Percentiles rank a stretch among this genome's conserved stretches.
phyloP scores from a whole-genome alignment of 2,113 vertebrate species.

The Thryonomys swinderianus region DNA sequence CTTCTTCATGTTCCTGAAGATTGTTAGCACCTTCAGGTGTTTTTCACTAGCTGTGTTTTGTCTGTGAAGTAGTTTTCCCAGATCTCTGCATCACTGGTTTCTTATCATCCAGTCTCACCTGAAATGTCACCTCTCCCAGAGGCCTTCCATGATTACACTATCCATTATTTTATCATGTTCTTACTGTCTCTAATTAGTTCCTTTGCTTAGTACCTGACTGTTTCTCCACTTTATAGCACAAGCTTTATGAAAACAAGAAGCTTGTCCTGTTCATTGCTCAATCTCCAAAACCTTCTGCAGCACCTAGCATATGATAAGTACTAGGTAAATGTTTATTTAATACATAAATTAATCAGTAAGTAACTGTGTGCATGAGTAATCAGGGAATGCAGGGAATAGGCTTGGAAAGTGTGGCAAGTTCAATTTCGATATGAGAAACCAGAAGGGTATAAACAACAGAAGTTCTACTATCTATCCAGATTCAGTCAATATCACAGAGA shows the following conservation, averaged over 20 bases:
- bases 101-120: neutral
- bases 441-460: neutral
- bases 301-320: neutral
- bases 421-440: neutral
- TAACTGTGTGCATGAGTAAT: neutral
- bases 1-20: neutral
- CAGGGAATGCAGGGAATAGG: neutral
- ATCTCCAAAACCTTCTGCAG: neutral
- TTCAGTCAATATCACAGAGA: neutral
- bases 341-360: constrained; percentile 17
- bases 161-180: neutral
- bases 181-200: neutral
- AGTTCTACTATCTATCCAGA: neutral
- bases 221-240: neutral
- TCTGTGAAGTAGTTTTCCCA: neutral
- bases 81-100: neutral
- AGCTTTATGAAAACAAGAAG: neutral
- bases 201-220: neutral
- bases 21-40: neutral
- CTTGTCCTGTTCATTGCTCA: neutral
- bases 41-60: neutral
- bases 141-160: neutral
- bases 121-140: neutral
- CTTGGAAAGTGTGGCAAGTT: neutral
- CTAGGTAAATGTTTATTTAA: neutral